Conservation (phyloP, 2,888 invertebrate species). For the Tethea ocularis region DNA sequence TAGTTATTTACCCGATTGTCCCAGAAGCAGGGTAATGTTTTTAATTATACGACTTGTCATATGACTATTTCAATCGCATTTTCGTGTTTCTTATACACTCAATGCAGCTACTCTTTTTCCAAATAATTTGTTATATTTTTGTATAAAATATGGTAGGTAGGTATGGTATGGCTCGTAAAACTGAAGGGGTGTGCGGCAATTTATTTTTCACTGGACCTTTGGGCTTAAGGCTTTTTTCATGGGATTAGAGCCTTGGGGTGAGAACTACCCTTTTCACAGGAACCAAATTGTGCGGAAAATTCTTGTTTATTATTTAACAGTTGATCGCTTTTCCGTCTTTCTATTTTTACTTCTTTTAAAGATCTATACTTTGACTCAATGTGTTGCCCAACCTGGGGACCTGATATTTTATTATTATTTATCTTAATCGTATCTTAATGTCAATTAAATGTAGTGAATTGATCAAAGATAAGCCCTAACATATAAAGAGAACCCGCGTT, state of each 20-base stretch:
- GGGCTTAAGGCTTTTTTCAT: constrained; percentile 30
- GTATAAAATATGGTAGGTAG: constrained; percentile 2
- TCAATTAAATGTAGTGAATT: background rate
- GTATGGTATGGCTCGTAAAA: constrained; percentile 33
- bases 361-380: background rate
- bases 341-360: background rate
- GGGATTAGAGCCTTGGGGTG: constrained; percentile 30
- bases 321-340: constrained; percentile 33
- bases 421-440: background rate
- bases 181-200: constrained; percentile 33
- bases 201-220: constrained; percentile 45
- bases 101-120: background rate
- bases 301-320: constrained; percentile 36
- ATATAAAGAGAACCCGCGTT: background rate
- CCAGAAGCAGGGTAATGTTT: too few species aligned
- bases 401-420: too few species aligned
- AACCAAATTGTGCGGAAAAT: constrained; percentile 26
- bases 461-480: background rate
- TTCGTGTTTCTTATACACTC: background rate
- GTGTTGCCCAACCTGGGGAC: background rate
- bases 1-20: too few species aligned
- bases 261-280: constrained; percentile 39
- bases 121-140: background rate
- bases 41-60: too few species aligned
- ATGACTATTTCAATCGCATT: background rate